Evolutionary conservation across 2,797 vertebrate species (phyloP), one percentile per base, ranked within the genome.

Genomic region (Lepidocolaptes lacrymiger): DNA sequence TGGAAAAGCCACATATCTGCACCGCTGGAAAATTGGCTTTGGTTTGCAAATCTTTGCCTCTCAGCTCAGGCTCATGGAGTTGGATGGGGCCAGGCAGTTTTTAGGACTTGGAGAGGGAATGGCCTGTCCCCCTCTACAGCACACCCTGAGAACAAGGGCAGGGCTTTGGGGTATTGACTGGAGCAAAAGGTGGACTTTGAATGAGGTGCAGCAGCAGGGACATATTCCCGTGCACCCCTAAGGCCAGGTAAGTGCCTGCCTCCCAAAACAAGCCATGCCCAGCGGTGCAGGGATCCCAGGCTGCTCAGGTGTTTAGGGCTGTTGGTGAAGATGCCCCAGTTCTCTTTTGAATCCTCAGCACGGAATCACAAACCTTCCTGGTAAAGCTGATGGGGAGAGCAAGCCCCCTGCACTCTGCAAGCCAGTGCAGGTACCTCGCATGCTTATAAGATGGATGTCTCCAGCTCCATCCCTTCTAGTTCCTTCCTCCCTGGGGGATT

Each of bases 241-340:
- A 68, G 87, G 85, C 75, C 85, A 88, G 95, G 92, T 96, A 92
- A 92, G 95, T 91, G 87, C 76, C 41, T 88, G 85, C 71, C 71
- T 41, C 17, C 76, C 36, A 18, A 75, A 88, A 71, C 4, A 27
- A 71, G 30, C 21, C 74, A 77, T 41, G 51, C 78, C 13, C 30
- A 74, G 48, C 48, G 36, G 14, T 30, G 52, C 67, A 82, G 86
- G 39, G 28, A 52, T 24, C 62, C 88, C 15, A 2, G 62, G 54
- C 62, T 90, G 85, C 66, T 72, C 30, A 28, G 48, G 18, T 43
- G 13, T 44, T 46, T 15, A 69, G 36, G 59, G 67, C 48, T 71
- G 6, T n/a, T 63, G 28, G 21, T 27, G 79, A 64, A 78, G 74
- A 39, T 69, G 37, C 8, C 28, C 46, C 0, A 0, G 6, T 85